Conservation (phyloP, 2,888 invertebrate species). For the Pristionchus arcanus region DNA sequence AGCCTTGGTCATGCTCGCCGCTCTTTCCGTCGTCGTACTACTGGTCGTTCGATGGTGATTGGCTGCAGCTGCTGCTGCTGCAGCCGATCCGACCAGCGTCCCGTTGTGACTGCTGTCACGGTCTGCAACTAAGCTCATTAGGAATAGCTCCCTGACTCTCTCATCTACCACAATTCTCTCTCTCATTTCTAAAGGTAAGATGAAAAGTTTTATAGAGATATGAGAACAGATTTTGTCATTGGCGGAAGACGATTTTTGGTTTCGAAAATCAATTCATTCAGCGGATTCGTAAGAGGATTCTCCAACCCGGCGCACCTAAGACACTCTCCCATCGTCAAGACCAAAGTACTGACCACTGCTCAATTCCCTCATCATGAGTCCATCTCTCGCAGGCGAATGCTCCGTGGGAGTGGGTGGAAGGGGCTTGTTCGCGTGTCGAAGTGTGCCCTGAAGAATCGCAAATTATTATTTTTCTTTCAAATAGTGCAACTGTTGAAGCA, state of each 20-base stretch:
- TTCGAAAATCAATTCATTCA: not conserved
- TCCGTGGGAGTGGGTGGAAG: slow-evolving; percentile 96
- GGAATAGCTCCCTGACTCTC: too few relatives aligned
- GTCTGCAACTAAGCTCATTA: too few relatives aligned
- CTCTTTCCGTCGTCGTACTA: slow-evolving; percentile 1
- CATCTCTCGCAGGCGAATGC: slow-evolving; percentile 65
- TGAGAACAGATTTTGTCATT: too few relatives aligned
- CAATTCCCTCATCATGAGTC: not conserved
- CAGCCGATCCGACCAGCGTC: slow-evolving; percentile 34
- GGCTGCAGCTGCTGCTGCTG: not conserved
- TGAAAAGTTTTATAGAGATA: too few relatives aligned
- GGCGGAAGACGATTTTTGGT: too few relatives aligned
- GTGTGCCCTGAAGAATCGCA: slow-evolving; percentile 71
- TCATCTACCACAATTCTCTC: too few relatives aligned
- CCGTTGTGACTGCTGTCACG: slow-evolving; percentile 45
- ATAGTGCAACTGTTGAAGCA: too few relatives aligned
- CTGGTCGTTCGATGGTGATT: not conserved
- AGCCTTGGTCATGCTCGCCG: slow-evolving; percentile 67
- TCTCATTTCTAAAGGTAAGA: too few relatives aligned
- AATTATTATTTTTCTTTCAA: too few relatives aligned
- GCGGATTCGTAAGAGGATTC: not conserved
- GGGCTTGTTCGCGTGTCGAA: slow-evolving; percentile 88
- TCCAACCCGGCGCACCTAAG: too few relatives aligned
- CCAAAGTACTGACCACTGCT: slow-evolving; percentile 14
- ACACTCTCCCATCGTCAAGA: too few relatives aligned